Conservation (phyloP, 2,888 invertebrate genomes). For the Drosophila colorata region DNA sequence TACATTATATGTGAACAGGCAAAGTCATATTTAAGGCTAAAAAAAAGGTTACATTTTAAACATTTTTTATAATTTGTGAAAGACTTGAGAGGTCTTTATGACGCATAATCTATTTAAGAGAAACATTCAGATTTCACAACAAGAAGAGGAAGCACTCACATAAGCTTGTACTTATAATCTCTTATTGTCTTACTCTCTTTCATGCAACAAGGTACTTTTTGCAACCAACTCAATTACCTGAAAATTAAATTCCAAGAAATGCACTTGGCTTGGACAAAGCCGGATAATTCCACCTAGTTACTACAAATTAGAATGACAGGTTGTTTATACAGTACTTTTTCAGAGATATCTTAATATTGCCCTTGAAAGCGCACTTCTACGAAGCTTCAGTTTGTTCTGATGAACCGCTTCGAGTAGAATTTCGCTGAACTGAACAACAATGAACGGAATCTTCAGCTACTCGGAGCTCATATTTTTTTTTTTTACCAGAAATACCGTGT, state of each 20-base stretch:
- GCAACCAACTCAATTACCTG: not conserved
- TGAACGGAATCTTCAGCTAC: not conserved
- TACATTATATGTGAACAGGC: too few relatives aligned
- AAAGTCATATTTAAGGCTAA: too few relatives aligned
- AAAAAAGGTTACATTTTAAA: too few relatives aligned
- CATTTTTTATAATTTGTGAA: too few relatives aligned
- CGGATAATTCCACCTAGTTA: not conserved
- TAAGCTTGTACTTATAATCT: too few relatives aligned
- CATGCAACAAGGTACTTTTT: not conserved
- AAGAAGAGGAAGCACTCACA: too few relatives aligned
- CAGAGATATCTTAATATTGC: not conserved
- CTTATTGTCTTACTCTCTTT: too few relatives aligned
- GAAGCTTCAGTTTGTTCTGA: not conserved
- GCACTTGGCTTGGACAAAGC: too few relatives aligned
- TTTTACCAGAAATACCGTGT: slow-evolving; percentile 2
- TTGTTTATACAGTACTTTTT: not conserved
- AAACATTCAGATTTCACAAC: too few relatives aligned
- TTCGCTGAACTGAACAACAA: slow-evolving; percentile 10
- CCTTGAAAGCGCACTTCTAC: not conserved
- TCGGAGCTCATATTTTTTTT: slow-evolving; percentile 10
- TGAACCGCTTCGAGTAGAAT: not conserved
- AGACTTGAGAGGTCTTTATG: too few relatives aligned
- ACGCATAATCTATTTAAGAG: too few relatives aligned
- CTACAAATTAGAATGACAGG: not conserved
- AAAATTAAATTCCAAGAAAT: not conserved